A percentile compares a stretch with the other conserved stretches of the same genome.
These are phyloP conservation scores for Trichogramma evanescens DNA, from an alignment of 2,888 invertebrate species.

Conservation along the genomic window DNA sequence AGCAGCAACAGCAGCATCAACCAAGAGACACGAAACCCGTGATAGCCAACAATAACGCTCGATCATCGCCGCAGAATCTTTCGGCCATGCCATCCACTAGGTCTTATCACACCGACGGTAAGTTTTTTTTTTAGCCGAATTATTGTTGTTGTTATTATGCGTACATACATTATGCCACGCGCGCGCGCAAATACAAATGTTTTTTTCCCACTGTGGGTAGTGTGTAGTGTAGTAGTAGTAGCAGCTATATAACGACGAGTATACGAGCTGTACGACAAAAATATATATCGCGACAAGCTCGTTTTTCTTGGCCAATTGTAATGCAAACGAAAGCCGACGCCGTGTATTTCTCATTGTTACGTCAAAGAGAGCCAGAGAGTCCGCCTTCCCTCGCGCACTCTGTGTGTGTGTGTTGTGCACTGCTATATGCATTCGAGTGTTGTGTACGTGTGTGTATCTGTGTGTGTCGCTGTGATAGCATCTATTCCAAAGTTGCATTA, in stretches of 20 bases:
- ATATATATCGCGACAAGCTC: too few relatives aligned
- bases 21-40: too few relatives aligned
- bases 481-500: conserved; percentile 9
- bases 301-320: conserved; percentile 4
- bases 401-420: not conserved
- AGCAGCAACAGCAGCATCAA: conserved; percentile 10
- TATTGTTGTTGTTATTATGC: too few relatives aligned
- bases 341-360: conserved; percentile 20
- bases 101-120: conserved; percentile 43
- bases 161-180: too few relatives aligned
- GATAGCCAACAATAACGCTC: not conserved
- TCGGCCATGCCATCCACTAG: not conserved
- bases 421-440: too few relatives aligned
- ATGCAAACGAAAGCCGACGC: conserved; percentile 18
- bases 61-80: too few relatives aligned
- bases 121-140: conserved; percentile 23
- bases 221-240: too few relatives aligned
- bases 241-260: too few relatives aligned
- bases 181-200: too few relatives aligned
- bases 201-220: too few relatives aligned
- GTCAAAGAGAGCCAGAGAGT: conserved; percentile 7
- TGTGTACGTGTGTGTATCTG: not conserved
- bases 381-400: not conserved
- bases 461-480: conserved; percentile 8
- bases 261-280: too few relatives aligned